These are phyloP conservation scores for Toxotes lorentzi DNA, from an alignment of 2,797 vertebrate genomes.

Conservation along the genomic window DNA sequence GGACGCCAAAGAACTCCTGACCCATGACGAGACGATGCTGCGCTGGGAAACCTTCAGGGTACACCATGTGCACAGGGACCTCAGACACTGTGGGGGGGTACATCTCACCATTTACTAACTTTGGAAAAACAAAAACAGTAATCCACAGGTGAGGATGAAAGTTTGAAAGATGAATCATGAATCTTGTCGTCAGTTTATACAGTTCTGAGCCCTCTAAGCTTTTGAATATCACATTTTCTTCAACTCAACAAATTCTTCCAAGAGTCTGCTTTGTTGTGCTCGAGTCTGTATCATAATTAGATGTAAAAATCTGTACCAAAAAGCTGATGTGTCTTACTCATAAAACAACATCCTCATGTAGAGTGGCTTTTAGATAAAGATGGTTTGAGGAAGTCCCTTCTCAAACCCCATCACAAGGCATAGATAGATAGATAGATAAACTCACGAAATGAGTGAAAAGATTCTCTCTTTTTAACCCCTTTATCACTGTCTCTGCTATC, in stretches of 20 bases:
- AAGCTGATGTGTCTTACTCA: not conserved
- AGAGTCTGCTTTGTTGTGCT: not conserved
- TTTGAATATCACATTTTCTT: not conserved
- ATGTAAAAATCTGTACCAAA: not conserved
- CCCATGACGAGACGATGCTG: slow-evolving; percentile 87
- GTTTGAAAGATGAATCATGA: not conserved
- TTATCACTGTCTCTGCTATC: not conserved
- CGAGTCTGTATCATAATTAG: not conserved
- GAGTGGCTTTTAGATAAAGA: not conserved
- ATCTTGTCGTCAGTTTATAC: not conserved
- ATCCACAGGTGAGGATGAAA: not conserved
- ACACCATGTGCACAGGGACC: slow-evolving; percentile 89
- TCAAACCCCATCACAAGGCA: not conserved
- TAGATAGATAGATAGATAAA: too few species aligned
- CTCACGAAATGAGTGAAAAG: not conserved
- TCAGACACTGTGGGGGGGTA: slow-evolving; percentile 89
- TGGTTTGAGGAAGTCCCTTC: not conserved
- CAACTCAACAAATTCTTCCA: not conserved
- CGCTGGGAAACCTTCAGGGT: slow-evolving; percentile 79
- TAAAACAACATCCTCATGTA: not conserved
- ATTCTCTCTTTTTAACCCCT: not conserved
- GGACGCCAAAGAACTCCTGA: slow-evolving; percentile 92
- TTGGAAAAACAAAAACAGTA: slow-evolving; percentile 17
- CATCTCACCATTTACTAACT: slow-evolving; percentile 91
- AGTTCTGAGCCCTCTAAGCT: not conserved